phyloP scores from a whole-genome alignment of 2,797 vertebrate genomes.

The Trachurus trachurus region DNA sequence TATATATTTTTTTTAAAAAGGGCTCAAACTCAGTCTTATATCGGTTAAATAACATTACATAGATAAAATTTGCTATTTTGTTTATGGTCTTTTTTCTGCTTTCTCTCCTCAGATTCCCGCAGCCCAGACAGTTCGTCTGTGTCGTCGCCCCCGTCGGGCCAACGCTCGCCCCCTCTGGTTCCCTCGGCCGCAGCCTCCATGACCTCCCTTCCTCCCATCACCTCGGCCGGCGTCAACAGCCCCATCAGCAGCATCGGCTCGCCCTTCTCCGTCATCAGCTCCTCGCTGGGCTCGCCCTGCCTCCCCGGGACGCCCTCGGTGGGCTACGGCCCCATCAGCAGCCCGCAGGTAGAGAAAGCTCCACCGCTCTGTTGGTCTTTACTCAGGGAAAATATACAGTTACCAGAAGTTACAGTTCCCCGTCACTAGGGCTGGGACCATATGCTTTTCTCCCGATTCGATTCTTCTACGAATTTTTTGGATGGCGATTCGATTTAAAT shows the following conservation, averaged over 20 bases:
- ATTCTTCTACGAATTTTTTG: too few species aligned
- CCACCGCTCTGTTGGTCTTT: neutral
- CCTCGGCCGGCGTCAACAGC: constrained; percentile 83
- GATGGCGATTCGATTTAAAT: too few species aligned
- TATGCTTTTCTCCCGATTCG: too few species aligned
- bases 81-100: neutral
- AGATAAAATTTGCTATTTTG: neutral
- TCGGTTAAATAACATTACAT: too few species aligned
- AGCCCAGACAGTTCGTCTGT: constrained; percentile 94
- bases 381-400: neutral
- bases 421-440: too few species aligned
- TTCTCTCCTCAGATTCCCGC: constrained; percentile 85
- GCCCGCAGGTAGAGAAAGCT: constrained; percentile 88
- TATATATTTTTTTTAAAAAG: too few species aligned
- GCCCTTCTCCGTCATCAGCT: constrained; percentile 95
- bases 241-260: constrained; percentile 91
- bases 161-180: constrained; percentile 85
- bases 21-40: too few species aligned
- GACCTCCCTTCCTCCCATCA: constrained; percentile 84
- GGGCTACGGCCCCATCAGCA: constrained; percentile 94
- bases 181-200: constrained; percentile 82
- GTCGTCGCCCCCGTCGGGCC: constrained; percentile 87
- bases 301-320: constrained; percentile 92
- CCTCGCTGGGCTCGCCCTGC: constrained; percentile 93
- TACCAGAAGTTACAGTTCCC: neutral